These are phyloP conservation scores for Phyllostomus hastatus DNA, from an alignment of 2,113 vertebrate species.

Conservation along the genomic window DNA sequence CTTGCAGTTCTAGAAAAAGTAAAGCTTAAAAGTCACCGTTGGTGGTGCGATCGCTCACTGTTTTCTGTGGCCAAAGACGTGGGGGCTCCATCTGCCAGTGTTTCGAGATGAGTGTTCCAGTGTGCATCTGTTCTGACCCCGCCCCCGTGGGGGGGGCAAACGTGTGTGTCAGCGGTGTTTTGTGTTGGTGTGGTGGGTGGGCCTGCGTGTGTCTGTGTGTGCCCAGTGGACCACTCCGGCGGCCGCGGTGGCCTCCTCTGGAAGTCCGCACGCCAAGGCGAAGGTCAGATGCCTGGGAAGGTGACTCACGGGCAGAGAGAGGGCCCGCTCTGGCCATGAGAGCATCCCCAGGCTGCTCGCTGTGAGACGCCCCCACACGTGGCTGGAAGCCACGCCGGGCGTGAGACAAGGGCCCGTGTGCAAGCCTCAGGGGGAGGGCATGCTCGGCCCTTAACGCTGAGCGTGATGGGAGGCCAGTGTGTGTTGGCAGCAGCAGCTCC, in stretches of 20 bases:
- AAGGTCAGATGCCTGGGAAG: not conserved
- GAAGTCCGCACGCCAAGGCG: not conserved
- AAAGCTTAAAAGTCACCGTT: not conserved
- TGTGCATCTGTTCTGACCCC: conserved; percentile 32
- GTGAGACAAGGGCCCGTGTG: not conserved
- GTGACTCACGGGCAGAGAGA: not conserved
- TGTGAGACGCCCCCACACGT: conserved; percentile 48
- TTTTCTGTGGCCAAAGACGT: conserved; percentile 37
- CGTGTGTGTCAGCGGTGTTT: conserved; percentile 7
- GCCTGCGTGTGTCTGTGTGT: not conserved
- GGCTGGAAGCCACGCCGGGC: conserved; percentile 14
- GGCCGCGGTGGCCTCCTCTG: not conserved
- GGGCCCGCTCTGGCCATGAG: conserved; percentile 7
- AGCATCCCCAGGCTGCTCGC: conserved; percentile 52
- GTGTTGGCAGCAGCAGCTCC: conserved; percentile 59
- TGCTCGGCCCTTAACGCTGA: conserved; percentile 41
- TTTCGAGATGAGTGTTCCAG: conserved; percentile 37
- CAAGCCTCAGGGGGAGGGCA: not conserved
- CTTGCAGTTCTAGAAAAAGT: not conserved
- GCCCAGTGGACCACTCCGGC: not conserved
- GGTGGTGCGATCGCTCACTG: not conserved
- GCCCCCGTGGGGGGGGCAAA: not conserved
- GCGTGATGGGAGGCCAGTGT: not conserved
- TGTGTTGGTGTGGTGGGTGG: not conserved
- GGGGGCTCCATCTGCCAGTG: not conserved